Conservation (phyloP, 2,888 invertebrate species). For the Tigriopus californicus region DNA sequence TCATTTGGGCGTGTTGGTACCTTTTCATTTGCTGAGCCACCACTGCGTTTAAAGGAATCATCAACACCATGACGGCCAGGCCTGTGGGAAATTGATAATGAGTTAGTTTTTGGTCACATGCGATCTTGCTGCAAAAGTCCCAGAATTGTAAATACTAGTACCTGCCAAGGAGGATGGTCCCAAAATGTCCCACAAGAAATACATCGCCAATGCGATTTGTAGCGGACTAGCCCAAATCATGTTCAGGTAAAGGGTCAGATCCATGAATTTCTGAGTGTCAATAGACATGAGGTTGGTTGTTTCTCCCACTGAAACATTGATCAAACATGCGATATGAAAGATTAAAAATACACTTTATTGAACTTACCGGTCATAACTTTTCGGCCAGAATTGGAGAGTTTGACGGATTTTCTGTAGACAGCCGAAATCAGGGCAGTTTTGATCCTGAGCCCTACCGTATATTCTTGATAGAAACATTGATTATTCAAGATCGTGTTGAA, state of each 20-base stretch:
- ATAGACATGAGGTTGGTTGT: slow-evolving; percentile 24
- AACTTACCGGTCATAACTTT: slow-evolving; percentile 6
- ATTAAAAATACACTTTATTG: too few species aligned
- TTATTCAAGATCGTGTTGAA: slow-evolving; percentile 64
- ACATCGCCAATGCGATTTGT: slow-evolving; percentile 28
- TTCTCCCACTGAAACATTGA: slow-evolving; percentile 20
- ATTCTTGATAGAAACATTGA: slow-evolving; percentile 81
- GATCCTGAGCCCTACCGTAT: slow-evolving; percentile 71
- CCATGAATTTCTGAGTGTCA: slow-evolving; percentile 22
- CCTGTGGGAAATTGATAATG: slow-evolving; percentile 25
- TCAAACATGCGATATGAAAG: background rate
- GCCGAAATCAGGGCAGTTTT: slow-evolving; percentile 68
- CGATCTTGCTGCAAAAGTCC: background rate
- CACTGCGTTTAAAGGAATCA: slow-evolving; percentile 28
- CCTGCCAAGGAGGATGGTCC: slow-evolving; percentile 16
- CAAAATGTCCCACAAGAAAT: slow-evolving; percentile 21
- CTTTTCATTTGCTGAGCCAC: slow-evolving; percentile 16
- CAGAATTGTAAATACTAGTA: background rate
- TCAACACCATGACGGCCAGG: slow-evolving; percentile 31
- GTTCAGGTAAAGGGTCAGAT: slow-evolving; percentile 20
- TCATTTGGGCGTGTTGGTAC: slow-evolving; percentile 16
- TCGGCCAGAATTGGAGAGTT: background rate
- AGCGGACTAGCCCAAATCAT: slow-evolving; percentile 25
- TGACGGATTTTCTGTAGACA: slow-evolving; percentile 50
- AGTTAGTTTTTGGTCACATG: too few species aligned